A percentile compares a stretch with the other conserved stretches of the same genome.
phyloP scores from a whole-genome alignment of 2,797 vertebrate species.

The Chelon auratus region DNA sequence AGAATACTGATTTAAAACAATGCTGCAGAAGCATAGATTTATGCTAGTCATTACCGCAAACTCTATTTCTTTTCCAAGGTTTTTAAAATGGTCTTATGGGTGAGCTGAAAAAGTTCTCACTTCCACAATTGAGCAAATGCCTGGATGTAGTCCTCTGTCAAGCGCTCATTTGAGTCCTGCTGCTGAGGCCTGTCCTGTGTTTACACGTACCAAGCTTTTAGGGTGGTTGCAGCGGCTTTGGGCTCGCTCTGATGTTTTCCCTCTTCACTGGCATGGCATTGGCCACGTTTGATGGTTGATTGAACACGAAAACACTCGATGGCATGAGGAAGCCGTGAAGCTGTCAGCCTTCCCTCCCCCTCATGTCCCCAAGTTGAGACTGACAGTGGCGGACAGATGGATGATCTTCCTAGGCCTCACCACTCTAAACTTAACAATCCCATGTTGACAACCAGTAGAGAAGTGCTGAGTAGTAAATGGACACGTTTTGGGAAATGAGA shows the following conservation, averaged over 20 bases:
- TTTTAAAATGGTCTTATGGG: not conserved
- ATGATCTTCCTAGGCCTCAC: slow-evolving; percentile 58
- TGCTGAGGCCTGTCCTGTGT: slow-evolving; percentile 54
- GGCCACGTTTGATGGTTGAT: slow-evolving; percentile 85
- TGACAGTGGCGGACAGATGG: slow-evolving; percentile 64
- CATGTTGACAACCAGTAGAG: slow-evolving; percentile 55
- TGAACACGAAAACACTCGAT: slow-evolving; percentile 81
- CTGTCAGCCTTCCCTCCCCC: slow-evolving; percentile 50
- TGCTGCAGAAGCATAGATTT: not conserved
- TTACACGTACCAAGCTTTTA: slow-evolving; percentile 56
- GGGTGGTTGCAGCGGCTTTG: slow-evolving; percentile 68
- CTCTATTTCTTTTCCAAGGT: not conserved
- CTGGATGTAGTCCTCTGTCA: slow-evolving; percentile 11
- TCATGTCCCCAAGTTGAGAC: slow-evolving; percentile 15
- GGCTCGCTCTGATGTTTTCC: slow-evolving; percentile 75
- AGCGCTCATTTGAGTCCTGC: slow-evolving; percentile 32
- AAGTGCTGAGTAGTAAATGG: slow-evolving; percentile 58
- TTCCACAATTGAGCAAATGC: slow-evolving; percentile 41
- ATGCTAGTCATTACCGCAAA: not conserved
- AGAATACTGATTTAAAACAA: not conserved
- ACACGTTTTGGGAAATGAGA: slow-evolving; percentile 52
- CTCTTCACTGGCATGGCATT: slow-evolving; percentile 61
- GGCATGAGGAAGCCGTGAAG: slow-evolving; percentile 75
- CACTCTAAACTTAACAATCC: slow-evolving; percentile 54
- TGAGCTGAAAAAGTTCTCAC: slow-evolving; percentile 29